Percentiles rank a stretch among this genome's conserved stretches.
phyloP scores from a whole-genome alignment of 2,113 vertebrate species.

The Myotis lucifugus region DNA sequence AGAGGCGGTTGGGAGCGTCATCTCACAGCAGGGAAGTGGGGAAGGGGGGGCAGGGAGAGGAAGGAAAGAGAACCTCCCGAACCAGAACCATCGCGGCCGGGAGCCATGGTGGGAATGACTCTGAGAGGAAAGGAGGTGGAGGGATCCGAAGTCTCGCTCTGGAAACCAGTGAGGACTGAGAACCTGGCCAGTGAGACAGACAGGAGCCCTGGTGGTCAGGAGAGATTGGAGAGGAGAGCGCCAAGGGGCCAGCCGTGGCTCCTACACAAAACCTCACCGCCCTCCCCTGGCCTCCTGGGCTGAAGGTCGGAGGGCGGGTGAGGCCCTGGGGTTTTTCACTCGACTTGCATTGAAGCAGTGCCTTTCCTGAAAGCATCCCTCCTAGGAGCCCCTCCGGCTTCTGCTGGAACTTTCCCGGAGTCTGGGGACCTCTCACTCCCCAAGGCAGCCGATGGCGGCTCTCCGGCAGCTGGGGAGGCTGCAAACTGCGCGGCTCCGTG shows the following conservation, averaged over 20 bases:
- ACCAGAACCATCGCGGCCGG: neutral
- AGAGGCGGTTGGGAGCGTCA: conserved; percentile 14
- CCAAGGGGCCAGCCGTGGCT: neutral
- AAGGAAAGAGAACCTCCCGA: neutral
- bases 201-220: neutral
- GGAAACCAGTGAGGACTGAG: neutral
- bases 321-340: neutral
- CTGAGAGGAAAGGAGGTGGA: neutral
- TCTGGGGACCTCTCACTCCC: too few relatives aligned
- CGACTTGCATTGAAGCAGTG: neutral
- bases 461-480: neutral
- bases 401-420: neutral
- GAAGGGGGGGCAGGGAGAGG: neutral
- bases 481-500: neutral
- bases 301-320: neutral
- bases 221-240: neutral
- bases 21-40: neutral
- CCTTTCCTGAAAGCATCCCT: neutral
- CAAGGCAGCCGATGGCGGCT: neutral
- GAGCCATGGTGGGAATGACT: neutral
- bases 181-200: neutral
- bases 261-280: neutral
- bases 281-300: neutral
- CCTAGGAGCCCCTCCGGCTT: neutral
- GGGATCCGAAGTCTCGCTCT: neutral